phyloP scores from a whole-genome alignment of 2,888 invertebrate genomes.

The Cantharis flavilabris region DNA sequence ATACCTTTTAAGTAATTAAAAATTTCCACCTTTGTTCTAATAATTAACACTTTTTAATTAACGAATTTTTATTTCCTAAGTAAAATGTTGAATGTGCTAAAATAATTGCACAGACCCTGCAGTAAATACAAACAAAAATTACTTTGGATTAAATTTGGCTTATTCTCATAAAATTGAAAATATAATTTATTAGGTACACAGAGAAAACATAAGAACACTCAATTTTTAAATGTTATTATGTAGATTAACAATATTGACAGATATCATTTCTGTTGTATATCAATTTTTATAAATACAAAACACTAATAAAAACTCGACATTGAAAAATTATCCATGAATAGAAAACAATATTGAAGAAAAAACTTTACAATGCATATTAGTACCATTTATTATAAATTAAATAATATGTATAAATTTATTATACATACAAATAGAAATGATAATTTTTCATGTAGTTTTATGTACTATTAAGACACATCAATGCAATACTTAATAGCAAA shows the following conservation, averaged over 20 bases:
- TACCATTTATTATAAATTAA: slow-evolving; percentile 3
- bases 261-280: background rate
- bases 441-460: background rate
- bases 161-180: background rate
- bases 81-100: background rate
- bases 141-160: background rate
- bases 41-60: background rate
- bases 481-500: background rate
- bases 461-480: background rate
- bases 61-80: background rate
- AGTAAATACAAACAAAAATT: background rate
- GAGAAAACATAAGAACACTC: background rate
- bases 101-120: background rate
- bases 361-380: background rate
- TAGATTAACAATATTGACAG: background rate
- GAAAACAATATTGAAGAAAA: background rate
- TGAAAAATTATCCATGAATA: background rate
- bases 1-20: background rate
- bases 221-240: background rate
- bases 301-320: background rate
- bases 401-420: background rate
- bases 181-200: background rate
- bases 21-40: background rate
- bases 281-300: background rate
- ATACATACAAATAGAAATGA: background rate